Evolutionary conservation across 2,888 invertebrate species (phyloP).

Genomic region (Pseudeuparius sepicola): DNA sequence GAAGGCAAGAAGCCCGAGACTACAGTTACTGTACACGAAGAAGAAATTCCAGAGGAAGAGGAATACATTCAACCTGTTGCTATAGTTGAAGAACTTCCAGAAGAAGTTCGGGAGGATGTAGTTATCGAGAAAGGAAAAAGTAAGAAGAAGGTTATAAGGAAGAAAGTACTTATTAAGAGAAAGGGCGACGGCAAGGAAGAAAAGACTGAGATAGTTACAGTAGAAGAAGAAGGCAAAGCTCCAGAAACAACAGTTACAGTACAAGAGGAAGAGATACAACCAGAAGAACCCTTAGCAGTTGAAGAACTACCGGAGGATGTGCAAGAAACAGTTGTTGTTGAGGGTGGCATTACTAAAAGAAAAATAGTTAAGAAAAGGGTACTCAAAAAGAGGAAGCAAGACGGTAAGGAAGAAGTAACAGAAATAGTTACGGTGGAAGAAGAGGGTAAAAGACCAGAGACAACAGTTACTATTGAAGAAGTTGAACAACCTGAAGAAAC

Average conservation of each 20-base stretch:
- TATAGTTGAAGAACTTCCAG: conserved; percentile 24
- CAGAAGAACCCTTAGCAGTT: conserved; percentile 28
- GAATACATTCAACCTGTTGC: too few relatives aligned
- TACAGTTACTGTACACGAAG: conserved; percentile 40
- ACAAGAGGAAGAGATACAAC: conserved; percentile 25
- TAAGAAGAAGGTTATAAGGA: conserved; percentile 29
- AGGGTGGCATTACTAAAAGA: conserved; percentile 24
- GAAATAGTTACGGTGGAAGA: conserved; percentile 30
- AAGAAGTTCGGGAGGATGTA: conserved; percentile 27
- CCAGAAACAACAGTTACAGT: conserved; percentile 33
- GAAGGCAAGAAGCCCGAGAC: conserved; percentile 37
- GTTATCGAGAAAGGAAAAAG: conserved; percentile 25
- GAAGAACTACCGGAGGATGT: conserved; percentile 18
- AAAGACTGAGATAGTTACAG: conserved; percentile 25
- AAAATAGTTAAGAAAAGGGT: conserved; percentile 17
- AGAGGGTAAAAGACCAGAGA: conserved; percentile 28
- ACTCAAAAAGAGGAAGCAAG: conserved; percentile 11
- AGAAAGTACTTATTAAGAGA: conserved; percentile 34
- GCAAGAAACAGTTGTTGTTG: conserved; percentile 26
- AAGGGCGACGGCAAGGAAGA: conserved; percentile 35
- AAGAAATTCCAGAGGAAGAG: conserved; percentile 23
- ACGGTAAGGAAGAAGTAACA: conserved; percentile 11
- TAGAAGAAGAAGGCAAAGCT: conserved; percentile 35
- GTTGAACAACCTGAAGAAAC: conserved; percentile 14
- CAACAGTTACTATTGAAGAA: conserved; percentile 24